These are phyloP conservation scores for Ceratothoa steindachneri DNA, from an alignment of 2,888 invertebrate species.

Conservation along the genomic window DNA sequence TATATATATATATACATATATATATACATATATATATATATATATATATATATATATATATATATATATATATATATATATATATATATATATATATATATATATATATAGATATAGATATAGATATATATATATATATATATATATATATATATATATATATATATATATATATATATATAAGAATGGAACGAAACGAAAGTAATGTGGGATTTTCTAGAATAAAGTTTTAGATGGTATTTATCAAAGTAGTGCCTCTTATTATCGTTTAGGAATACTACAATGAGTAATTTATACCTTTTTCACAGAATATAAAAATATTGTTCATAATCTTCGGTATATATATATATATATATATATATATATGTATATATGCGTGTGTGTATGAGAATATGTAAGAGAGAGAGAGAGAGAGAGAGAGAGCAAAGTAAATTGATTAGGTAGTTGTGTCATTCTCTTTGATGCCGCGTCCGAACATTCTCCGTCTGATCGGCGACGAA, in stretches of 20 bases:
- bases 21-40: constrained; percentile 16
- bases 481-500: constrained; percentile 1
- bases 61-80: neutral
- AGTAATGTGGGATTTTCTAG: no score
- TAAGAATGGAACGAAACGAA: no score
- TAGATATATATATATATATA: no score
- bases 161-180: constrained; percentile 1
- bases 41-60: constrained; percentile 1
- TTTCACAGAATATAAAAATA: no score
- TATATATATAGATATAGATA: no score
- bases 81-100: neutral
- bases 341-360: constrained; percentile 18
- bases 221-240: no score
- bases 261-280: no score
- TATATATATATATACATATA: constrained; percentile 24
- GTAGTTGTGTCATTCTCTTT: constrained; percentile 13
- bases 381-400: no score
- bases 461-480: neutral
- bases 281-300: no score
- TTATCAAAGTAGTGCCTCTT: no score
- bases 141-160: constrained; percentile 3
- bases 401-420: no score
- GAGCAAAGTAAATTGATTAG: constrained; percentile 13
- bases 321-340: neutral
- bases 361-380: constrained; percentile 13